Base-by-base conservation (phyloP, 2,797 vertebrate genomes). In the Leptodactylus fallax region DNA sequence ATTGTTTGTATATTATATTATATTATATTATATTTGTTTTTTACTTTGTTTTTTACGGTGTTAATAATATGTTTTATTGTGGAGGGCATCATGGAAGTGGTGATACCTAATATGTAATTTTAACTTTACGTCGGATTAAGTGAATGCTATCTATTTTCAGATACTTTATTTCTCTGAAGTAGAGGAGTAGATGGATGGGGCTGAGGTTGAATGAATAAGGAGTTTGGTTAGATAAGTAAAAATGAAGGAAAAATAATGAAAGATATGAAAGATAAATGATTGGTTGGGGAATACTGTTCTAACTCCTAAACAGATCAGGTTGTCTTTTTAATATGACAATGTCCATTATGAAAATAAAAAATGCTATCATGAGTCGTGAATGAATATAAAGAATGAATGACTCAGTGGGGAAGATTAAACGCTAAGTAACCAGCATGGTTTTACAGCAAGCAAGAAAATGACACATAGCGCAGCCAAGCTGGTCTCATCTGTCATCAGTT, bases 401-500 rank as follows among this genome's bases (percentile, higher is more conserved):
- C 8, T 58, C 17, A 76, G 21, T 23, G 10, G 10, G 71, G 49
- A 77, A 23, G 12, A 77, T 21, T 61, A 47, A 80, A 21, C 21
- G 16, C 8, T 10, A 61, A 80, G 27, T 45, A 61, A 27, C 23
- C 23, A 79, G 27, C 19, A 79, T 56, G 17, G 65, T 58, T 83
- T 21, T 72, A 83, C 23, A 16, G 13, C 19, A 72, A 83, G 47
- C 13, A 45, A 56, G 53, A n/a, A 71, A 83, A 67, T 17, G 49
- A 74, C 55, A 60, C 19, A 45, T 56, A 72, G 11, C 56, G 36
- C 21, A 58, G 27, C 53, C 67, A 83, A 47, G 1, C 9, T 10
- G 45, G 47, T 51, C 80, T 51, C 61, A 63, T 77, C 58, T 77
- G 16, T 77, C 49, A 76, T 63, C 63, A 83, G 81, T 25, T 83